These are phyloP conservation scores for Brachyopa scutellaris DNA, from an alignment of 2,888 invertebrate species.

Conservation along the genomic window DNA sequence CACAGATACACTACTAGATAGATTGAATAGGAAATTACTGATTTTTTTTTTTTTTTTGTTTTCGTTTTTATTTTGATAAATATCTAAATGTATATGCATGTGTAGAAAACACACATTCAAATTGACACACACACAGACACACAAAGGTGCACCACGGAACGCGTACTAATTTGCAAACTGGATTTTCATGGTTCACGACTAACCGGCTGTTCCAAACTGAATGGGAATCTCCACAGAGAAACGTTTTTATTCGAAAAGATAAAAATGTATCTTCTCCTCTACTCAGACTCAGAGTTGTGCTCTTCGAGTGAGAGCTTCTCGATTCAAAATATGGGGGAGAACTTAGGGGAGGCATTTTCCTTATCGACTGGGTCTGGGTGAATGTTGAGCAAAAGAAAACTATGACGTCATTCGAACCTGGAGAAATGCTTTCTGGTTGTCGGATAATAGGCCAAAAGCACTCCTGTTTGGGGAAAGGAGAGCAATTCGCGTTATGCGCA, in stretches of 20 bases:
- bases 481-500: slow-evolving; percentile 1
- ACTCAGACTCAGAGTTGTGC: background rate
- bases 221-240: slow-evolving; percentile 49
- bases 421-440: slow-evolving; percentile 36
- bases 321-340: too few relatives aligned
- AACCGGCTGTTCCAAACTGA: slow-evolving; percentile 71
- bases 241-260: slow-evolving; percentile 66
- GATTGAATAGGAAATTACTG: background rate
- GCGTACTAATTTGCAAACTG: slow-evolving; percentile 40
- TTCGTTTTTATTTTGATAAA: slow-evolving; percentile 11
- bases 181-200: slow-evolving; percentile 63
- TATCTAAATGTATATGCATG: slow-evolving; percentile 10
- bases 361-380: slow-evolving; percentile 15
- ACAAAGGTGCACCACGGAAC: slow-evolving; percentile 42
- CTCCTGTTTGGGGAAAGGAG: background rate
- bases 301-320: slow-evolving; percentile 23
- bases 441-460: background rate
- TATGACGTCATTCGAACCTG: slow-evolving; percentile 63
- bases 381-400: slow-evolving; percentile 36
- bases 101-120: background rate
- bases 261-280: slow-evolving; percentile 56
- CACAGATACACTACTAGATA: background rate
- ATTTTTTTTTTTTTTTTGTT: background rate
- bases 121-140: slow-evolving; percentile 21
- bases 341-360: slow-evolving; percentile 8